phyloP scores from a whole-genome alignment of 2,113 vertebrate genomes.

The Gila orcuttii region DNA sequence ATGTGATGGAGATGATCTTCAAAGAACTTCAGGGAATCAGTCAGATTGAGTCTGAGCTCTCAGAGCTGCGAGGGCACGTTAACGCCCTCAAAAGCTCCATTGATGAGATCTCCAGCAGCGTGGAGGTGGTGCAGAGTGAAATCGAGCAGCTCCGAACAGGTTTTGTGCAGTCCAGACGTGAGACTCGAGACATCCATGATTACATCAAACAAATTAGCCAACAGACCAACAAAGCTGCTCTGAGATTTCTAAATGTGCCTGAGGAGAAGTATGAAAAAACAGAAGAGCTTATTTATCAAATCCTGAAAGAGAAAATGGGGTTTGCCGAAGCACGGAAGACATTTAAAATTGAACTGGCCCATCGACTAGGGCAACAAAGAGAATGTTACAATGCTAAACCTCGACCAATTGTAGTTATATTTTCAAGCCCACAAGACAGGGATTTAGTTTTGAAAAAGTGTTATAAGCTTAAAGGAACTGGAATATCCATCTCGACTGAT shows the following conservation, averaged over 20 bases:
- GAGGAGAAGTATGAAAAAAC: slow-evolving; percentile 89
- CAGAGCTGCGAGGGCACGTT: slow-evolving; percentile 93
- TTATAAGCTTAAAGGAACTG: slow-evolving; percentile 96
- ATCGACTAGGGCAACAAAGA: slow-evolving; percentile 91
- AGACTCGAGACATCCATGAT: slow-evolving; percentile 97
- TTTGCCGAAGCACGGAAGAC: slow-evolving; percentile 85
- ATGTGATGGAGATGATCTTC: slow-evolving; percentile 99
- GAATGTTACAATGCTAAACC: slow-evolving; percentile 96
- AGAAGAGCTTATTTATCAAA: slow-evolving; percentile 86
- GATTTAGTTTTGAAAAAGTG: slow-evolving; percentile 97
- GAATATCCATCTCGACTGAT: slow-evolving; percentile 93
- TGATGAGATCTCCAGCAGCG: slow-evolving; percentile 97
- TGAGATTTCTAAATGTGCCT: slow-evolving; percentile 93
- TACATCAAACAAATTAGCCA: slow-evolving; percentile 94
- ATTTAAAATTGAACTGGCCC: slow-evolving; percentile 93
- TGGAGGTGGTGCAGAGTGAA: slow-evolving; percentile 97
- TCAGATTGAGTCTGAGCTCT: slow-evolving; percentile 96
- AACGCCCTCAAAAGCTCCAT: slow-evolving; percentile 97
- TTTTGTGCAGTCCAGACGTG: slow-evolving; percentile 94
- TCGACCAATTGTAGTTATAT: slow-evolving; percentile 93
- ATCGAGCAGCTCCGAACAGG: slow-evolving; percentile 95
- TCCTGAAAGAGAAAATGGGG: slow-evolving; percentile 93
- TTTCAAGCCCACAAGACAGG: slow-evolving; percentile 90
- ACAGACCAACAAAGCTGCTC: slow-evolving; percentile 88
- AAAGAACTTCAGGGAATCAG: slow-evolving; percentile 99